Base-by-base conservation (phyloP, 2,113 vertebrate species). In the Urocynchramus pylzowi region DNA sequence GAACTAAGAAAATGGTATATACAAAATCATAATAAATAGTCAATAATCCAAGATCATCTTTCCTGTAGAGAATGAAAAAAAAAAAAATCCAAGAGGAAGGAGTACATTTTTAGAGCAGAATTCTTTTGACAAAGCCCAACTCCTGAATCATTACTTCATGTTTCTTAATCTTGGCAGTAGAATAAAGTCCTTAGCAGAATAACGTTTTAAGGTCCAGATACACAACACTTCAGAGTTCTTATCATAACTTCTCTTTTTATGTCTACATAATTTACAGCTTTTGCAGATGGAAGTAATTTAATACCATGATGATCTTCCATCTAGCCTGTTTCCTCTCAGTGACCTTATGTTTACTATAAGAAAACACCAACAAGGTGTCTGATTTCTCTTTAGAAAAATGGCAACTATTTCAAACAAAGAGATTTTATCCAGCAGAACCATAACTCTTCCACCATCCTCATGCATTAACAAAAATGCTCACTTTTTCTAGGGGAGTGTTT, bases 211-310 rank as follows among this genome's bases (percentile, higher is more conserved):
- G 97, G 83, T 95, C 97, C 96, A 96, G 97, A 98, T 97, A 97
- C 96, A 98, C 9, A 86, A 97, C 96, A 97, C 95, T 98, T 98
- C 89, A 96, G 97, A 97, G 92, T 94, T 96, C 95, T 96, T 96
- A 97, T 96, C 93, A 90, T 96, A 98, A 97, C 93, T 98, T 97
- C 93, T 97, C 95, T 97, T 98, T 98, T 98, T 96, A 97, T 98
- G 97, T 98, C 97, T 96, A 92, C 8, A 57, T 50, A 53, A 98
- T 98, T 98, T 98, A 97, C 90, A 97, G 63, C 52, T 6, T 96
- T 98, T 98, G 95, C 97, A 98, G 97, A 98, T 98, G 97, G 98
- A 98, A 98, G 96, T 93, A 98, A 98, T 98, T 98, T 98, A 98
- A 97, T 97, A 96, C 87, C 50, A 42, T 63, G 79, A 95, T 95